A percentile compares a stretch with the other conserved stretches of the same genome.
Conservation (phyloP, 2,113 vertebrate genomes). For the Scortum barcoo region DNA sequence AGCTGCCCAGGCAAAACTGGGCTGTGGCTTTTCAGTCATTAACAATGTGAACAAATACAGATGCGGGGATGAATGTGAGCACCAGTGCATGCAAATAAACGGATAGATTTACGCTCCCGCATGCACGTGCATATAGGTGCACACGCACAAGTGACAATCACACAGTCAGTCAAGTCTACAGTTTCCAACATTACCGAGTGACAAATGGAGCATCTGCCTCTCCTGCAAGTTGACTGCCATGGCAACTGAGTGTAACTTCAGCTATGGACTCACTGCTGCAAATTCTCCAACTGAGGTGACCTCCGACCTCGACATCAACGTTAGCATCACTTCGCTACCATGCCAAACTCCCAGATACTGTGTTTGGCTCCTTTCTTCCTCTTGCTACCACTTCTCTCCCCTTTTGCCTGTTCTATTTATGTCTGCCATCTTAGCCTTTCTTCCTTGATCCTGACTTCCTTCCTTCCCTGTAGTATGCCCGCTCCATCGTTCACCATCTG, state of each 20-base stretch:
- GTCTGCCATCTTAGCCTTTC: neutral
- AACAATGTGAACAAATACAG: constrained; percentile 36
- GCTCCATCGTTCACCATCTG: constrained; percentile 45
- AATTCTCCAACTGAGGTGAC: constrained; percentile 30
- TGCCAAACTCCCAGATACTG: neutral
- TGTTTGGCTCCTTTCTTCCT: neutral
- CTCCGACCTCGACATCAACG: constrained; percentile 30
- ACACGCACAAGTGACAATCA: neutral
- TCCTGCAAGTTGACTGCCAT: constrained; percentile 28
- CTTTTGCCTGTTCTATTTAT: constrained; percentile 6
- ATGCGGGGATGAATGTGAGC: constrained; percentile 15
- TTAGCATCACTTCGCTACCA: constrained; percentile 5
- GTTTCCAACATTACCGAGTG: constrained; percentile 32
- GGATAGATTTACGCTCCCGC: neutral
- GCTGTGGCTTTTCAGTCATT: constrained; percentile 49
- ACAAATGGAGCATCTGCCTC: constrained; percentile 35
- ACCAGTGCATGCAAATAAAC: constrained; percentile 22
- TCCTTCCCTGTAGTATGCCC: constrained; percentile 5
- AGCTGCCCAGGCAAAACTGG: constrained; percentile 43
- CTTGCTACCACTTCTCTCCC: neutral
- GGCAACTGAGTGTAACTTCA: constrained; percentile 24
- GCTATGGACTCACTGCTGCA: constrained; percentile 1
- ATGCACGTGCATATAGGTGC: neutral
- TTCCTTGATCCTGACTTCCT: neutral
- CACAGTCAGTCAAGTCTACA: constrained; percentile 23